Evolutionary conservation across 1,140 invertebrate species (phyloP), one percentile per base, ranked within the genome.

Genomic region (Phortica variegata): DNA sequence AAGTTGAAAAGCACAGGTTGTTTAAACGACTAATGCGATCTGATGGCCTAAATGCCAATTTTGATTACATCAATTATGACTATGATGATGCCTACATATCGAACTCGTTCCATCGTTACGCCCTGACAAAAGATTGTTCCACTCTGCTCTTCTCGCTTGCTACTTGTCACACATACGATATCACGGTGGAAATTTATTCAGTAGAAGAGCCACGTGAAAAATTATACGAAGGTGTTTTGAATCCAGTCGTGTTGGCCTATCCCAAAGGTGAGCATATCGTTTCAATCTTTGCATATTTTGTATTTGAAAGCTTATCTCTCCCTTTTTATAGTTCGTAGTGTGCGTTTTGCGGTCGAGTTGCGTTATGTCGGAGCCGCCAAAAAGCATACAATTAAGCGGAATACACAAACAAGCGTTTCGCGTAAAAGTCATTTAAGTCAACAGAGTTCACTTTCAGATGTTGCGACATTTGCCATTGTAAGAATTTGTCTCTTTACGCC

Each of bases 81-180:
- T 15, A 16, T 0, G 68, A 72, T 3, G 7, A 26, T 2, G 69
- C 61, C 0, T 26, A 68, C 1, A 38, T 65, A 3, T 60, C 56
- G 31, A 72, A 72, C 31, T 55, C 54, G 8, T 53, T 72, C n/a
- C 61, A 68, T 48, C 68, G 69, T 15, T 72, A 34, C 29, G 50
- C 69, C 16, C 45, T 72, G 5, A 68, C 58, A 4, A 38, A 54
- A 5, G n/a, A 46, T 0, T 45, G 62, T 52, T 38, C 50, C 0
- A 38, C 57, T 6, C 40, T 19, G 3, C 32, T 72, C 3, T 54
- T 43, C 5, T 23, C 33, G 10, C 36, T 43, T 1, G 19, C 60
- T 16, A 36, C 38, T 16, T 37, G 21, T 10, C 36, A 43, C 7
- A 36, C 32, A n/a, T 66, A 60, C 20, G 41, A 50, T 0, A 7